These are phyloP conservation scores for Pyrrhosoma nymphula DNA, from an alignment of 2,888 invertebrate genomes.

Conservation along the genomic window DNA sequence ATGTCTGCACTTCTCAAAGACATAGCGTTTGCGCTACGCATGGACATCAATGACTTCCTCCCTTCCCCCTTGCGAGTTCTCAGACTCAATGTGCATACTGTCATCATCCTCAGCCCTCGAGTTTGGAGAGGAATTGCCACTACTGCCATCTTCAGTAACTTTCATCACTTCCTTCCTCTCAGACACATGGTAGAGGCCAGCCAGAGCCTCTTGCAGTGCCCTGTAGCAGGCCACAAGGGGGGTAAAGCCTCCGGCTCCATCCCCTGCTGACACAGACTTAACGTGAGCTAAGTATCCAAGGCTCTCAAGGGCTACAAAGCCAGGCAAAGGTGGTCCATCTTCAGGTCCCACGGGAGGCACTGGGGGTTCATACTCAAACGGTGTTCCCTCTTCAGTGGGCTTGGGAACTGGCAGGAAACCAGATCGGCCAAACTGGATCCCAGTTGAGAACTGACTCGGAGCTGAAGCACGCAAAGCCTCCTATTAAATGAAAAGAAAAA, in stretches of 20 bases:
- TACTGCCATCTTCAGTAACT: slow-evolving; percentile 35
- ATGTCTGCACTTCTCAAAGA: neutral
- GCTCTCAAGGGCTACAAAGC: slow-evolving; percentile 78
- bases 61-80: neutral
- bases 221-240: slow-evolving; percentile 90
- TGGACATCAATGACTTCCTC: neutral
- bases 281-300: slow-evolving; percentile 88
- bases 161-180: slow-evolving; percentile 63
- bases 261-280: slow-evolving; percentile 85
- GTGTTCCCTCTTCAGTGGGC: slow-evolving; percentile 85
- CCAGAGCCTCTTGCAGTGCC: slow-evolving; percentile 92
- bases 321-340: slow-evolving; percentile 55
- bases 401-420: slow-evolving; percentile 85
- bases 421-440: slow-evolving; percentile 88
- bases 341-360: slow-evolving; percentile 83
- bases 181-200: slow-evolving; percentile 82
- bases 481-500: neutral
- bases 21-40: neutral
- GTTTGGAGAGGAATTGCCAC: slow-evolving; percentile 47
- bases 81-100: slow-evolving; percentile 24
- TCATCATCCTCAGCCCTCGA: slow-evolving; percentile 36
- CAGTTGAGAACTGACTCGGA: slow-evolving; percentile 90
- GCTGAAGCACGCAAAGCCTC: slow-evolving; percentile 19
- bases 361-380: slow-evolving; percentile 88
- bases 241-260: slow-evolving; percentile 94